Conservation (phyloP, 2,113 vertebrate genomes). For the Myiozetetes cayanensis region DNA sequence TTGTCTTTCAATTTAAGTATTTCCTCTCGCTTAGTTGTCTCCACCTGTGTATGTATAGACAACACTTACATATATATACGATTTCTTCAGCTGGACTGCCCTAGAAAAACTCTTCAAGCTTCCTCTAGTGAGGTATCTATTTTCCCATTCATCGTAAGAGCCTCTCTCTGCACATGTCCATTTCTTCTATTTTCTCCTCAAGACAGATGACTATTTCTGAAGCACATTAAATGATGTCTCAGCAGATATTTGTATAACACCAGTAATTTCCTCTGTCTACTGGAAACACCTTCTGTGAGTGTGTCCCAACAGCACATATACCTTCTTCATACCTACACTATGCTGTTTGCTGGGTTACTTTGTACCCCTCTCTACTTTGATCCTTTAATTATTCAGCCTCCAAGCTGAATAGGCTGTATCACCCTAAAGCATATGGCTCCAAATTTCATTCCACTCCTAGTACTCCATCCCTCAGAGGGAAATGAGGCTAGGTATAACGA, state of each 20-base stretch:
- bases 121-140: neutral
- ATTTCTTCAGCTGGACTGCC: neutral
- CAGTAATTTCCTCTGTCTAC: neutral
- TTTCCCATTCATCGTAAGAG: neutral
- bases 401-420: neutral
- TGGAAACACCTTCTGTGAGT: neutral
- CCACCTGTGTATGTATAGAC: neutral
- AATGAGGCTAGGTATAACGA: neutral
- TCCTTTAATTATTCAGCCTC: neutral
- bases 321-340: neutral
- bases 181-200: neutral
- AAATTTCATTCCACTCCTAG: neutral
- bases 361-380: neutral
- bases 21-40: neutral
- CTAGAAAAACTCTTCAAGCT: neutral
- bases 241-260: neutral
- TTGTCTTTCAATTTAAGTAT: neutral
- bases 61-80: neutral
- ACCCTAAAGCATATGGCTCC: neutral
- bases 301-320: neutral
- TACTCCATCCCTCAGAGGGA: neutral
- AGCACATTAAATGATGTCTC: neutral
- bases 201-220: neutral
- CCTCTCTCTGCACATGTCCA: neutral
- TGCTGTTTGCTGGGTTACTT: fast-evolving